phyloP scores from a whole-genome alignment of 2,797 vertebrate species.

The Acridotheres tristis region DNA sequence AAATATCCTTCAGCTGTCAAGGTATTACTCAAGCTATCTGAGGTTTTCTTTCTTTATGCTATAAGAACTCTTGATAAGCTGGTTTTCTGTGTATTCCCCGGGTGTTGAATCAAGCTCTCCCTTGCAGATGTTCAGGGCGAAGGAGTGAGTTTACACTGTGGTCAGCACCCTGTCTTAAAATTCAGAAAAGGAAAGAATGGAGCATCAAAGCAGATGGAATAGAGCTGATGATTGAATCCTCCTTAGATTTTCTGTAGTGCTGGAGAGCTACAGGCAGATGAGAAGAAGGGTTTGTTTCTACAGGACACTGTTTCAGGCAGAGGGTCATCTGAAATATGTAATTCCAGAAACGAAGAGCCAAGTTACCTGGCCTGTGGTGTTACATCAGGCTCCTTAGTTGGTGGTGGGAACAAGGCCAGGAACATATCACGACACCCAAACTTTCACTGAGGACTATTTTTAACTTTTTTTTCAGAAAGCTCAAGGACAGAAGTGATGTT shows the following conservation, averaged over 20 bases:
- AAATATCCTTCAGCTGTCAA: not conserved
- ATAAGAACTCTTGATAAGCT: not conserved
- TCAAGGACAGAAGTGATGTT: not conserved
- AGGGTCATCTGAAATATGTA: fast-evolving
- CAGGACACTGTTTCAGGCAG: not conserved
- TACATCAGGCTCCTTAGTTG: not conserved
- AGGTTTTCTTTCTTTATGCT: not conserved
- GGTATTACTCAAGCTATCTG: not conserved
- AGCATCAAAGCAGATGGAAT: not conserved
- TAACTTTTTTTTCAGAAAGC: not conserved
- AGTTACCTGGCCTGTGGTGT: not conserved
- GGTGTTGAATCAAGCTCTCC: not conserved
- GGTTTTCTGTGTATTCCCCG: not conserved
- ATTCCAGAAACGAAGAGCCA: not conserved
- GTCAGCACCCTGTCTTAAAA: not conserved
- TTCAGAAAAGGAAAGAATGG: not conserved
- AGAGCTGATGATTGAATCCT: not conserved
- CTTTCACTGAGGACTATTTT: not conserved
- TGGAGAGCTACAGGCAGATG: not conserved
- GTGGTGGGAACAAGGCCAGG: not conserved
- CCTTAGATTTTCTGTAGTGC: not conserved
- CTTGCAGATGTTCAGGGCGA: not conserved
- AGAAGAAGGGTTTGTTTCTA: not conserved
- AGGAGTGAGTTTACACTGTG: not conserved
- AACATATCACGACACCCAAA: fast-evolving